A percentile compares a stretch with the other conserved stretches of the same genome.
phyloP scores from a whole-genome alignment of 2,113 vertebrate genomes.

The Scolopax mira region DNA sequence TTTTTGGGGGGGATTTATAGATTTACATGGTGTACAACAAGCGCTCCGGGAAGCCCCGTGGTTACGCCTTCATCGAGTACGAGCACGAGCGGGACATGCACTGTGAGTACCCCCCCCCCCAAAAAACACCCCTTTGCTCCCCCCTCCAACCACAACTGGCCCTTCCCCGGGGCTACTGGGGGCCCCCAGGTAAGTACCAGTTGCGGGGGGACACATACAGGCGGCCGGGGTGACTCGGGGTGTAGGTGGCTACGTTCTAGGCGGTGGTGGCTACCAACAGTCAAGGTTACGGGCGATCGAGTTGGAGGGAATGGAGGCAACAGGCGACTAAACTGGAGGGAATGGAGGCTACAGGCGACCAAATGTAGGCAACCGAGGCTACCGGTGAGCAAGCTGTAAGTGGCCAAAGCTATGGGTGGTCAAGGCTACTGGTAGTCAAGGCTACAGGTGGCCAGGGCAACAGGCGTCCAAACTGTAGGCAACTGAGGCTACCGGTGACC shows the following conservation, averaged over 20 bases:
- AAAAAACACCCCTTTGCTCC: neutral
- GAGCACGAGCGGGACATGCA: conserved; percentile 97
- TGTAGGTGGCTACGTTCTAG: neutral
- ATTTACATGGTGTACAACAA: too few species aligned
- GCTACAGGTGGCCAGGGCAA: neutral
- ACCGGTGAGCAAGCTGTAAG: neutral
- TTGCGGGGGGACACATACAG: neutral
- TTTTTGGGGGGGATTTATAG: too few species aligned
- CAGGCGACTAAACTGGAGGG: neutral
- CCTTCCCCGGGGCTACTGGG: neutral
- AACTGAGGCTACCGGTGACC: neutral
- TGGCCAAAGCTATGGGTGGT: neutral
- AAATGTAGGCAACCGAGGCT: neutral
- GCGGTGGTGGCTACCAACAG: neutral
- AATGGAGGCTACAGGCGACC: neutral
- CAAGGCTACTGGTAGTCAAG: too few species aligned
- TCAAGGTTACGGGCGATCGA: neutral
- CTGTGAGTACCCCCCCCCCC: conserved; percentile 77
- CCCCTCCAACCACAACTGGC: neutral
- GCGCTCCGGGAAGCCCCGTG: conserved; percentile 64
- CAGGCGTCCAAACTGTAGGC: too few species aligned
- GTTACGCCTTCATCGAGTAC: conserved; percentile 95
- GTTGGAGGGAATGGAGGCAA: neutral
- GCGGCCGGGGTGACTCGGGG: neutral
- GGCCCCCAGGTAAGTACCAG: neutral